A percentile compares a stretch with the other conserved stretches of the same genome.
These are phyloP conservation scores for Trigoniulus corallinus DNA, from an alignment of 1,140 invertebrate genomes.

Conservation along the genomic window DNA sequence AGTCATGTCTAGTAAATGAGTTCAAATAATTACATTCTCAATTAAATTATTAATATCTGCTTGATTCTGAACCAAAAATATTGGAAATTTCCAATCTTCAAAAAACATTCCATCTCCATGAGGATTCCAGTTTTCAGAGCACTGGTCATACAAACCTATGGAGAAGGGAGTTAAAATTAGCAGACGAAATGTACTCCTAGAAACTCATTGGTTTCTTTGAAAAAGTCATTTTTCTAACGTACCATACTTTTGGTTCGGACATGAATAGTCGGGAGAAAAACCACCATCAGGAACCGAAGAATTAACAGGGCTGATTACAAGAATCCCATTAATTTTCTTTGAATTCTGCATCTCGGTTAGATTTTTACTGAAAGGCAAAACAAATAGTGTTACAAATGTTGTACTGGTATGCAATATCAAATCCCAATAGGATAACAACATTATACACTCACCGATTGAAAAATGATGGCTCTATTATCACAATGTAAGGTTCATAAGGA, in stretches of 20 bases:
- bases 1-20: constrained; percentile 14
- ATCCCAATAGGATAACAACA: background rate
- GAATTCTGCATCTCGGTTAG: constrained; percentile 31
- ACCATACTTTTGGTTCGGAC: constrained; percentile 63
- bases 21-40: constrained; percentile 18
- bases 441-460: constrained; percentile 27
- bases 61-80: constrained; percentile 50
- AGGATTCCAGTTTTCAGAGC: constrained; percentile 49
- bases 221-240: constrained; percentile 11
- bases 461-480: constrained; percentile 19
- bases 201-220: constrained; percentile 1
- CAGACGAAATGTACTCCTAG: too few species aligned
- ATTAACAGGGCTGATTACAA: constrained; percentile 28
- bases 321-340: constrained; percentile 39
- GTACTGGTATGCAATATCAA: background rate
- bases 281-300: constrained; percentile 14
- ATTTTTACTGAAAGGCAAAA: constrained; percentile 12
- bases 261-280: constrained; percentile 58
- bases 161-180: too few species aligned
- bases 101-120: constrained; percentile 51
- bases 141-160: too few species aligned
- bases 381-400: background rate
- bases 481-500: constrained; percentile 29
- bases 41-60: constrained; percentile 34
- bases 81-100: constrained; percentile 63